Conservation (phyloP, 2,888 invertebrate species). For the Lepidocyrtinus sp. region DNA sequence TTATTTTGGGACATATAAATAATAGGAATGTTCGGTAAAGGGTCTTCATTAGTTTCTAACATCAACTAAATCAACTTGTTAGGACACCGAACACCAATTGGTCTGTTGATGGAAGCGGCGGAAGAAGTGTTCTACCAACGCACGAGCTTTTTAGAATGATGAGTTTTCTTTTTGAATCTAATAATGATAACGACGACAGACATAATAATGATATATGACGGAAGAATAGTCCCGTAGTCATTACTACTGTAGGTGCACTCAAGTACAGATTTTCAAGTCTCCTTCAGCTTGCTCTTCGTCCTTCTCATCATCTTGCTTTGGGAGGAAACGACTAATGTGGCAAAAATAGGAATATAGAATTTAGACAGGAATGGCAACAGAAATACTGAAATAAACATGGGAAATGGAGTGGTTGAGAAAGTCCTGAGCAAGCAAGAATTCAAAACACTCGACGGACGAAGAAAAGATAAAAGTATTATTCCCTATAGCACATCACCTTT, state of each 20-base stretch:
- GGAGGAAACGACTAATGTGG: no score
- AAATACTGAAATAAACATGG: neutral
- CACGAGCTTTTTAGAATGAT: neutral
- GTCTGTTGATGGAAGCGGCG: neutral
- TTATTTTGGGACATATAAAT: no score
- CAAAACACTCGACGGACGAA: conserved; percentile 12
- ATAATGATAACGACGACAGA: conserved; percentile 32
- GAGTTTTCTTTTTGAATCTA: neutral
- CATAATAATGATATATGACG: conserved; percentile 32
- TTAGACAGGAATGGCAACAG: neutral
- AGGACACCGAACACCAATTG: no score
- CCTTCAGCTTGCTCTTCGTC: conserved; percentile 32
- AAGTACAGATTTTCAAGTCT: conserved; percentile 48
- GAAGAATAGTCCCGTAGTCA: conserved; percentile 34
- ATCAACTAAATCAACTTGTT: no score
- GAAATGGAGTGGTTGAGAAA: neutral
- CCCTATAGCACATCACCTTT: neutral
- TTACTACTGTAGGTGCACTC: conserved; percentile 43
- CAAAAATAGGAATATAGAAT: neutral
- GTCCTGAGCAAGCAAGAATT: conserved; percentile 8
- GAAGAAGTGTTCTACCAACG: neutral
- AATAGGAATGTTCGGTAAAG: no score
- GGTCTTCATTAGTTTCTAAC: no score
- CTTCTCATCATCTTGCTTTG: conserved; percentile 19
- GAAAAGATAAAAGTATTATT: neutral